Evolutionary conservation across 1,140 invertebrate genomes (phyloP).

Genomic region (Centruroides sculpturatus): DNA sequence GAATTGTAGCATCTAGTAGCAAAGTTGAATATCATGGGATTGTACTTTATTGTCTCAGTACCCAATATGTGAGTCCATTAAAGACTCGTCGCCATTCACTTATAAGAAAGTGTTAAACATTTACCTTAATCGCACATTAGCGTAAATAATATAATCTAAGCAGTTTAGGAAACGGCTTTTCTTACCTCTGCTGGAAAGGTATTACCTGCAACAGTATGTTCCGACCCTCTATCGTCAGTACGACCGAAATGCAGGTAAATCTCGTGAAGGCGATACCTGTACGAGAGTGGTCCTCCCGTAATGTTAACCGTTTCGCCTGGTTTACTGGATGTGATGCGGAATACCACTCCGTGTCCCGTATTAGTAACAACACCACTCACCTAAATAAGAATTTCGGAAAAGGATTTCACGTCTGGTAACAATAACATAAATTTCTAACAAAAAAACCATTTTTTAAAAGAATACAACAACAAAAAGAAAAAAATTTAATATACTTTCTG

Average conservation of each 20-base stretch:
- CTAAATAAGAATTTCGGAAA: constrained; percentile 32
- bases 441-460: no score
- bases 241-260: constrained; percentile 90
- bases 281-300: constrained; percentile 81
- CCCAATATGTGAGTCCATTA: no score
- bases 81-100: no score
- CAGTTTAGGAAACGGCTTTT: background rate
- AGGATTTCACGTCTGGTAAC: no score
- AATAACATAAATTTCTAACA: no score
- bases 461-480: no score
- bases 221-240: constrained; percentile 72
- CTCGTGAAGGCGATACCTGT: constrained; percentile 88
- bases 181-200: constrained; percentile 87
- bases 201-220: constrained; percentile 83
- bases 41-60: no score
- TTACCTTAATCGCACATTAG: no score
- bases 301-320: constrained; percentile 71
- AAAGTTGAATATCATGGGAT: no score
- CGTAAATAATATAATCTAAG: background rate
- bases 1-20: no score
- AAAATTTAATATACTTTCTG: no score
- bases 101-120: no score
- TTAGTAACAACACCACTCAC: constrained; percentile 73
- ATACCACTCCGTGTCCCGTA: constrained; percentile 84
- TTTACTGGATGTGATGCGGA: constrained; percentile 64